phyloP scores from a whole-genome alignment of 1,140 invertebrate genomes.

The Orchestia grillus region DNA sequence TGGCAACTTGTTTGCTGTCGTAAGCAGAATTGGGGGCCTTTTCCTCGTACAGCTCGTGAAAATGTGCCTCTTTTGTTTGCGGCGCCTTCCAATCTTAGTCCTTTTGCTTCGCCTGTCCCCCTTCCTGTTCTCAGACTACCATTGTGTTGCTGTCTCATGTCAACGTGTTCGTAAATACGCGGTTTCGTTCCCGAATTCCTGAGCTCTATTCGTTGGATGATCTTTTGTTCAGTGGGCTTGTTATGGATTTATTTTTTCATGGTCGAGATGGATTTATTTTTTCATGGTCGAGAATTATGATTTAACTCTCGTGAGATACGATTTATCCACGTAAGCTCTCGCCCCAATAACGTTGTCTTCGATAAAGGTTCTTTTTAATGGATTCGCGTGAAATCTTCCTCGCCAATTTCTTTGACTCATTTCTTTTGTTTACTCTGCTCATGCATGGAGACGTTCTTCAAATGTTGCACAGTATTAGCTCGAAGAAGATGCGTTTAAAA shows the following conservation, averaged over 20 bases:
- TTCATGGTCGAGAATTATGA: no score
- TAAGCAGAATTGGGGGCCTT: neutral
- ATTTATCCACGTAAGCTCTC: neutral
- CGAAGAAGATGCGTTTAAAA: neutral
- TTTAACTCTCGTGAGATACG: neutral
- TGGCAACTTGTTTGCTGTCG: neutral
- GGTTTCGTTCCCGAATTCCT: neutral
- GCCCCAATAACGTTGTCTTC: neutral
- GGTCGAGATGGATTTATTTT: no score
- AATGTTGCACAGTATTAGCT: neutral
- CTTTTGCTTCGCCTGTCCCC: neutral
- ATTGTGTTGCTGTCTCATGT: neutral
- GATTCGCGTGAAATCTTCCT: neutral
- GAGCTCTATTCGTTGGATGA: neutral
- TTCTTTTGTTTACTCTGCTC: neutral
- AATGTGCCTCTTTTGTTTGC: neutral
- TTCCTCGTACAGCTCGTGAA: neutral
- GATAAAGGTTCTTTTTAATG: neutral
- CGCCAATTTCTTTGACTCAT: neutral
- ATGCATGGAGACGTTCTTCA: neutral
- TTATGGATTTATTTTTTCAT: neutral
- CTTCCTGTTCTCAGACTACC: neutral
- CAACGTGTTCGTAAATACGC: neutral
- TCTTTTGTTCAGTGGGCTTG: neutral
- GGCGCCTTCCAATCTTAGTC: neutral